These are phyloP conservation scores for Apeira syringaria DNA, from an alignment of 2,888 invertebrate species.

Conservation along the genomic window DNA sequence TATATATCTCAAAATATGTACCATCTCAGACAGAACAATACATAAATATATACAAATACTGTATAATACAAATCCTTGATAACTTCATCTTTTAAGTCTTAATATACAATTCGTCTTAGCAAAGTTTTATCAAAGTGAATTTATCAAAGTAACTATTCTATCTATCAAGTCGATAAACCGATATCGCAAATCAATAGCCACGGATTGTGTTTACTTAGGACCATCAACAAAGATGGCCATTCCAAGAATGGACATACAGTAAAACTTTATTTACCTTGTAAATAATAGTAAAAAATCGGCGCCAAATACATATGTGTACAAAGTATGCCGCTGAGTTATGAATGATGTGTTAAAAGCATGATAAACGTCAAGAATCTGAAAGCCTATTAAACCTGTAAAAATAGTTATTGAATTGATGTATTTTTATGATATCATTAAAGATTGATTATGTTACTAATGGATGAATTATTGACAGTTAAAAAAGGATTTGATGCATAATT, in stretches of 20 bases:
- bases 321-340: not conserved
- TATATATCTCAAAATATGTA: no score
- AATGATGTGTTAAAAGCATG: slow-evolving; percentile 15
- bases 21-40: no score
- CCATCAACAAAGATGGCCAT: slow-evolving; percentile 16
- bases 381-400: no score
- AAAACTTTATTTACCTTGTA: slow-evolving; percentile 2
- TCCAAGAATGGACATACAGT: slow-evolving; percentile 11
- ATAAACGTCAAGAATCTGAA: slow-evolving; percentile 4
- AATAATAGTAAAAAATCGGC: slow-evolving; percentile 10
- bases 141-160: slow-evolving; percentile 25
- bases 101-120: slow-evolving; percentile 1
- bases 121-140: slow-evolving; percentile 21
- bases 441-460: no score
- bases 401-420: no score
- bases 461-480: no score
- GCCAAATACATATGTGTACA: slow-evolving; percentile 10
- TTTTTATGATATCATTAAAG: no score
- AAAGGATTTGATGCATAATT: no score
- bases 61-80: no score
- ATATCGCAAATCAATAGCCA: slow-evolving; percentile 21
- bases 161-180: slow-evolving; percentile 22
- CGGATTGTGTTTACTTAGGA: slow-evolving; percentile 17
- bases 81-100: not conserved
- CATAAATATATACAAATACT: no score